Percentiles rank a stretch among this genome's conserved stretches.
phyloP scores from a whole-genome alignment of 2,113 vertebrate species.

The Amphilophus citrinellus region DNA sequence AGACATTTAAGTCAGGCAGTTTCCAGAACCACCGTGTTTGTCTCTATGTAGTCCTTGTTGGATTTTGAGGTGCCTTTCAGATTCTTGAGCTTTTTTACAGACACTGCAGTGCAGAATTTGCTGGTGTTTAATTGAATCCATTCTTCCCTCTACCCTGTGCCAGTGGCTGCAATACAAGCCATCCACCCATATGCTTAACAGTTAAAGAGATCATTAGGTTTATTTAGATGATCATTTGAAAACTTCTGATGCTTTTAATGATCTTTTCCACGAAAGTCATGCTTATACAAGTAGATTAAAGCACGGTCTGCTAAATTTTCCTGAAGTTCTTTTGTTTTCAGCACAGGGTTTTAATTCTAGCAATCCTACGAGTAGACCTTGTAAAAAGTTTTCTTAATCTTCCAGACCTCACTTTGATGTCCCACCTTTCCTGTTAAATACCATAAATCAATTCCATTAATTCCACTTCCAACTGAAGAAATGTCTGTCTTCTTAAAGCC shows the following conservation, averaged over 20 bases:
- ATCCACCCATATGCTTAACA: background rate
- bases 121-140: background rate
- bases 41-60: background rate
- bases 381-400: background rate
- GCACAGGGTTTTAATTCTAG: background rate
- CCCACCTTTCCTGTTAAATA: background rate
- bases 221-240: conserved; percentile 13
- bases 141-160: background rate
- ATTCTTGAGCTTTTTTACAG: background rate
- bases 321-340: background rate
- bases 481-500: background rate
- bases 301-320: background rate
- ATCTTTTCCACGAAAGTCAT: background rate
- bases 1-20: background rate
- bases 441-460: background rate
- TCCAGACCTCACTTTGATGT: background rate
- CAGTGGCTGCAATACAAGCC: conserved; percentile 5
- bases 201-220: conserved; percentile 7
- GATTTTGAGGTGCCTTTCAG: background rate
- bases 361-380: background rate
- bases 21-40: background rate
- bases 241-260: conserved; percentile 12
- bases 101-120: background rate
- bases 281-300: conserved; percentile 16
- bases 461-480: background rate